Evolutionary conservation across 2,113 vertebrate species (phyloP).

Genomic region (Apaloderma vittatum): DNA sequence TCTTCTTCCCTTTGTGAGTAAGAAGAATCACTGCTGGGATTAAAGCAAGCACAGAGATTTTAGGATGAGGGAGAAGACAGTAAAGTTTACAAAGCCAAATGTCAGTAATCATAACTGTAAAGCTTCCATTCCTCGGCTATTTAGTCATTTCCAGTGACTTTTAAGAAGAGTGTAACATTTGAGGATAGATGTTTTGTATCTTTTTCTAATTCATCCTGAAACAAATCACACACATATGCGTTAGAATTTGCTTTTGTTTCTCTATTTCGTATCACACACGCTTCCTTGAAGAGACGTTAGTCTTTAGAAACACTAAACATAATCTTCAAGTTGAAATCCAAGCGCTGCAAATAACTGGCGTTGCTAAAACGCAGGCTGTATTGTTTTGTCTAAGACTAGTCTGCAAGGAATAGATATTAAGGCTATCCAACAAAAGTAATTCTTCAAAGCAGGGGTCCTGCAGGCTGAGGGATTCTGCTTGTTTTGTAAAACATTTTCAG

Average conservation of each 20-base stretch:
- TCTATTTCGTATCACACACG: not conserved
- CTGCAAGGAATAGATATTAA: not conserved
- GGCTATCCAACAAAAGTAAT: not conserved
- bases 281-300: not conserved
- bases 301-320: not conserved
- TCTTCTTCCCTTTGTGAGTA: not conserved
- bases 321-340: not conserved
- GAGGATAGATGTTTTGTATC: not conserved
- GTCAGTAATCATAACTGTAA: not conserved
- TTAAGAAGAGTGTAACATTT: not conserved
- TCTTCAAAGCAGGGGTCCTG: not conserved
- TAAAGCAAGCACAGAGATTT: not conserved
- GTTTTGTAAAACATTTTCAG: not conserved
- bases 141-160: not conserved
- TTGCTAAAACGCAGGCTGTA: not conserved
- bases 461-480: not conserved
- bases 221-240: not conserved
- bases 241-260: not conserved
- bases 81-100: not conserved
- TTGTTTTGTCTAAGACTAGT: not conserved
- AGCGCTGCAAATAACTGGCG: not conserved
- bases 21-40: not conserved
- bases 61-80: not conserved
- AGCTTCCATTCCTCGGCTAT: not conserved
- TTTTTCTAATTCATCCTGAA: not conserved